These are phyloP conservation scores for Aleiodes alternator DNA, from an alignment of 2,888 invertebrate species.

Conservation along the genomic window DNA sequence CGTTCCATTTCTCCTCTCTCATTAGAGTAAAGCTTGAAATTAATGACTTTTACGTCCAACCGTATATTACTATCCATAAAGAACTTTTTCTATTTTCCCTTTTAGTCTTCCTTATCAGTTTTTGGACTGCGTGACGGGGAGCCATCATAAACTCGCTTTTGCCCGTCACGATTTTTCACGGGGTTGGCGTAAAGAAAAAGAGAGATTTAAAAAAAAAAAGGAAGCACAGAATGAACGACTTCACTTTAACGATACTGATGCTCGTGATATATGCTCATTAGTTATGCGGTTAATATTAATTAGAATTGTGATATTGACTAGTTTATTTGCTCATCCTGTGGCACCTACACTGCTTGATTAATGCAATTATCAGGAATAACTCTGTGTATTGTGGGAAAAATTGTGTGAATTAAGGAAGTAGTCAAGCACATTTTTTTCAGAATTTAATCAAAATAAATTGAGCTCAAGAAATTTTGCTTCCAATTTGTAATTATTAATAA, in stretches of 20 bases:
- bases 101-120: constrained; percentile 1
- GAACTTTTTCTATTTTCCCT: constrained; percentile 2
- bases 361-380: no score
- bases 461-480: no score
- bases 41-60: not conserved
- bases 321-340: no score
- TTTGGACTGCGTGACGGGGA: constrained; percentile 3
- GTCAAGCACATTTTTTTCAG: no score
- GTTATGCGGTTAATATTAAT: constrained; percentile 1
- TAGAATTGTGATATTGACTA: not conserved
- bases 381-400: no score
- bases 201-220: not conserved
- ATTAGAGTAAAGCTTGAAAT: not conserved
- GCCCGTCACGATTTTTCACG: constrained; percentile 8
- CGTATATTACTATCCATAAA: constrained; percentile 1
- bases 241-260: not conserved
- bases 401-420: no score
- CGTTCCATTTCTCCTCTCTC: not conserved
- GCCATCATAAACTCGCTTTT: constrained; percentile 5
- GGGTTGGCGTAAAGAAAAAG: not conserved
- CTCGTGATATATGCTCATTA: not conserved
- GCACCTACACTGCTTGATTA: no score
- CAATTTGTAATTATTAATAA: no score
- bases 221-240: not conserved
- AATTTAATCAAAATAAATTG: no score